Conservation (phyloP, 1,140 invertebrate species). For the Drosophila serrata region DNA sequence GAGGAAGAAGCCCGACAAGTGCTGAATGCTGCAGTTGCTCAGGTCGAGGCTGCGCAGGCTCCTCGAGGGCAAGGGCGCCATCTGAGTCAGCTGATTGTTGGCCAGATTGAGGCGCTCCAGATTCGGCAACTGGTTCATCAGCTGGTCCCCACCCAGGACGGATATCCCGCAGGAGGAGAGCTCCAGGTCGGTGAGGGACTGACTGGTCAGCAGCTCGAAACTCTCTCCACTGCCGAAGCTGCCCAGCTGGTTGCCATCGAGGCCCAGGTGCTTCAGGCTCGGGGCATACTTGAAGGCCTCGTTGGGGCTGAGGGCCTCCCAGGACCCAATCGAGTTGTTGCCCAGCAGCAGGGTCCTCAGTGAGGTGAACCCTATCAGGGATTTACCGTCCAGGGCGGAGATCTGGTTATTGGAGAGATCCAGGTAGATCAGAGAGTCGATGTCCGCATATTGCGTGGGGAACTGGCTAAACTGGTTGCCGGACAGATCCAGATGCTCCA, state of each 20-base stretch:
- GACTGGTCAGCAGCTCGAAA: conserved; percentile 80
- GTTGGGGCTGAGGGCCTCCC: conserved; percentile 86
- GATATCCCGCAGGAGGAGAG: conserved; percentile 86
- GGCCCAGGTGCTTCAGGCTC: conserved; percentile 86
- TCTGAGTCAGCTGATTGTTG: conserved; percentile 86
- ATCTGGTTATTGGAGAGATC: conserved; percentile 87
- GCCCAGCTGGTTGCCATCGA: conserved; percentile 86
- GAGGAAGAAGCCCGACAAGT: conserved; percentile 86
- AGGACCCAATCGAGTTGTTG: conserved; percentile 86
- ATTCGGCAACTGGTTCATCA: conserved; percentile 86
- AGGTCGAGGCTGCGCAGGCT: conserved; percentile 87
- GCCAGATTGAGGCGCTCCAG: conserved; percentile 86
- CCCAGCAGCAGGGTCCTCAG: conserved; percentile 86
- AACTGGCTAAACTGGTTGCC: conserved; percentile 86
- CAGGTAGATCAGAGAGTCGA: conserved; percentile 86
- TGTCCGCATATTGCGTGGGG: conserved; percentile 85
- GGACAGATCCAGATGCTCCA: conserved; percentile 86
- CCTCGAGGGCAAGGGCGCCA: conserved; percentile 86
- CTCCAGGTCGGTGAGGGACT: conserved; percentile 86
- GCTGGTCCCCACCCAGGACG: conserved; percentile 86
- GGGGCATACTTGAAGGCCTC: conserved; percentile 84
- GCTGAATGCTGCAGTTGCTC: conserved; percentile 86
- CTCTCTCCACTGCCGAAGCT: conserved; percentile 86
- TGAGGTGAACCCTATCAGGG: conserved; percentile 86
- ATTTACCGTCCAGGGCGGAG: conserved; percentile 78